Conservation (phyloP, 2,113 vertebrate species). For the human (Homo sapiens) region GRCh38 chr13:51701501-51702000, state of each 20-base stretch:
- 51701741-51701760: background rate
- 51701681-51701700: background rate
- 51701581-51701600: background rate
- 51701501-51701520: too few relatives aligned
- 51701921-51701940: background rate
- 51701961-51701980: background rate
- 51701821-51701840: background rate
- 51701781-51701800: background rate
- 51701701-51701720: background rate
- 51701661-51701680: background rate
- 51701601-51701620: background rate
- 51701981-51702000: background rate
- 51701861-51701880: background rate
- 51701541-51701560: background rate
- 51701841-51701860: background rate
- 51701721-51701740: background rate
- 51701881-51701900: background rate
- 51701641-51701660: background rate
- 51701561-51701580: background rate
- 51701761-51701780: background rate
- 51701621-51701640: background rate
- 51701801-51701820: background rate
- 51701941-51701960: accelerated
- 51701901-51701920: background rate
- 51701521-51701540: background rate